These are phyloP conservation scores for Delphinus delphis DNA, from an alignment of 2,113 vertebrate genomes.

Conservation along the genomic window DNA sequence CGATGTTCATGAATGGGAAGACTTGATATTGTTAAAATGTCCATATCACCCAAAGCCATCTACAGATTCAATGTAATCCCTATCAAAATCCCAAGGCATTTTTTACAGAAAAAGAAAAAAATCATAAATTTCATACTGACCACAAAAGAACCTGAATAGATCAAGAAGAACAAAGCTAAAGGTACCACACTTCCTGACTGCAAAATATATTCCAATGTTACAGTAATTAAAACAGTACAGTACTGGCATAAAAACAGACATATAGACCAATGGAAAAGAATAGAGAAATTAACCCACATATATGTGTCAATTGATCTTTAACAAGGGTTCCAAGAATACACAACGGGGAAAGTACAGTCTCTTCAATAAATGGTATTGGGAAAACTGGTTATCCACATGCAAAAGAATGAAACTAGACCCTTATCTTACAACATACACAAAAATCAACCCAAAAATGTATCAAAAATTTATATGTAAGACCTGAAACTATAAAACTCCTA, in stretches of 20 bases:
- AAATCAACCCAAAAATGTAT: background rate
- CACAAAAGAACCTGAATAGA: background rate
- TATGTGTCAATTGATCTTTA: background rate
- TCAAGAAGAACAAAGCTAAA: background rate
- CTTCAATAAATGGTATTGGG: background rate
- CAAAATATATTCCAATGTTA: background rate
- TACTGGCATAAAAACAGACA: background rate
- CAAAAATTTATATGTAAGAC: background rate
- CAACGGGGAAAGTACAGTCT: background rate
- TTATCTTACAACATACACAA: background rate
- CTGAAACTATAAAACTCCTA: background rate
- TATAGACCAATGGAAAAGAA: background rate
- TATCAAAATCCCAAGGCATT: background rate
- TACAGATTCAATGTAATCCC: background rate
- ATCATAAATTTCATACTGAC: background rate
- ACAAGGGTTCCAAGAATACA: background rate
- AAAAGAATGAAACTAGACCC: background rate
- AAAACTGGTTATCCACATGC: background rate
- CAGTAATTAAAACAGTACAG: background rate
- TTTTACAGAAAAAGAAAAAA: background rate
- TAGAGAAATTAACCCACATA: background rate
- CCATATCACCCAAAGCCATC: background rate
- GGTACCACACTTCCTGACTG: background rate
- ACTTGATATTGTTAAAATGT: background rate
- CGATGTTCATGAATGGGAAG: background rate